Base-by-base conservation (phyloP, 2,113 vertebrate genomes). In the Tragelaphus strepsiceros region DNA sequence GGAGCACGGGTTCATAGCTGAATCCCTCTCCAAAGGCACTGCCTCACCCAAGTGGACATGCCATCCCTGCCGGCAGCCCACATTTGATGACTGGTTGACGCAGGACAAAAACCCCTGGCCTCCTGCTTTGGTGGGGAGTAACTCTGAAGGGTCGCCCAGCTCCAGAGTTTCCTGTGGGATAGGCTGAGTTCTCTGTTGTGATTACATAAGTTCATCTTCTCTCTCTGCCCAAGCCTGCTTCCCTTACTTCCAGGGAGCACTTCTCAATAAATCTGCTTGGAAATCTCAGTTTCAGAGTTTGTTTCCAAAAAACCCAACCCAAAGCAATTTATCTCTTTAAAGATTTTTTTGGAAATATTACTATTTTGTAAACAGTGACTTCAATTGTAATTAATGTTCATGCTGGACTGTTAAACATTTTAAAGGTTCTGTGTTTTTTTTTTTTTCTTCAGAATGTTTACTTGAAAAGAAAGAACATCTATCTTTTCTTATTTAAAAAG, bases 361-460 rank as follows among this genome's bases (percentile, higher is more conserved):
- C 39, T 80, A 49, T 26, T 39, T 91, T 35, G 67, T 67, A 83
- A 91, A 91, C 58, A 82, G n/a, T 90, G 15, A 84, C 19, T 95
- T 89, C 32, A 80, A 88, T 85, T 96, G 64, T 82, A 92, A 77
- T 92, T 95, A 91, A 85, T 91, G 26, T 94, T 85, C 56, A 78
- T 56, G 58, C 43, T 95, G 49, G 28, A 67, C 22, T 56, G 46
- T 53, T 89, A 67, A 96, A 43, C 30, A 15, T 95, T 56, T 61
- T 56, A 22, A 96, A 89, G 39, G 0, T 88, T 93, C 19, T 71
- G 49, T 43, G 43, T 43, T 26, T n/a, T 92, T 35, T 19, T 64
- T 64, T 21, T 39, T 77, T 26, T 3, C 35, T 59, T 77, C 15
- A 78, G 32, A 74, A 89, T 32, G 3, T 84, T 53, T 62, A 90